These are phyloP conservation scores for Brevipalpus yothersi DNA, from an alignment of 1,140 invertebrate species.

Conservation along the genomic window DNA sequence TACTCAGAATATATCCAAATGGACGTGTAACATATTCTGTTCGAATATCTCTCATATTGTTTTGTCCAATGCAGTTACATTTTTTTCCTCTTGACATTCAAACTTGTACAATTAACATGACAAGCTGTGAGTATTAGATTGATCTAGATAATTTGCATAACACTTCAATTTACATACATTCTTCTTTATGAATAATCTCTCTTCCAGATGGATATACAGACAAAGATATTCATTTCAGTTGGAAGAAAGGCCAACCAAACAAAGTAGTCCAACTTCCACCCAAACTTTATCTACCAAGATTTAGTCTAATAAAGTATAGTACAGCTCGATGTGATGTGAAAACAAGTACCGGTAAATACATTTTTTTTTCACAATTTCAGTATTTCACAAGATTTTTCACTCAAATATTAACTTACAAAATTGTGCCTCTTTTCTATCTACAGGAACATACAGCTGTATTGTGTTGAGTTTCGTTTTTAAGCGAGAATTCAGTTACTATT, in stretches of 20 bases:
- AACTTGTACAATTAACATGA: constrained; percentile 72
- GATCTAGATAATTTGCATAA: too few species aligned
- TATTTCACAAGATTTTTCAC: too few species aligned
- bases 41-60: constrained; percentile 24
- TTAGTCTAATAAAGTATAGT: constrained; percentile 22
- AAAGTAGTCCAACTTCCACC: constrained; percentile 47
- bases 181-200: background rate
- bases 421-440: too few species aligned
- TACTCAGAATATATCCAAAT: constrained; percentile 4
- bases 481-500: constrained; percentile 7
- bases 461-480: constrained; percentile 3
- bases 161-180: too few species aligned
- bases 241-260: constrained; percentile 63
- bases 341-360: constrained; percentile 30
- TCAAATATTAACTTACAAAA: too few species aligned
- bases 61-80: constrained; percentile 87
- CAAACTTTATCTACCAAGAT: constrained; percentile 20
- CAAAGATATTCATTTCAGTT: constrained; percentile 68
- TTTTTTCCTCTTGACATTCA: constrained; percentile 80
- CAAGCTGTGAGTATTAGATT: constrained; percentile 54
- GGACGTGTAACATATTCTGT: constrained; percentile 5
- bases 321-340: constrained; percentile 16
- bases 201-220: constrained; percentile 68
- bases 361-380: too few species aligned
- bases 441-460: constrained; percentile 9